Evolutionary conservation across 2,797 vertebrate species (phyloP).

Genomic region (Vultur gryphus): DNA sequence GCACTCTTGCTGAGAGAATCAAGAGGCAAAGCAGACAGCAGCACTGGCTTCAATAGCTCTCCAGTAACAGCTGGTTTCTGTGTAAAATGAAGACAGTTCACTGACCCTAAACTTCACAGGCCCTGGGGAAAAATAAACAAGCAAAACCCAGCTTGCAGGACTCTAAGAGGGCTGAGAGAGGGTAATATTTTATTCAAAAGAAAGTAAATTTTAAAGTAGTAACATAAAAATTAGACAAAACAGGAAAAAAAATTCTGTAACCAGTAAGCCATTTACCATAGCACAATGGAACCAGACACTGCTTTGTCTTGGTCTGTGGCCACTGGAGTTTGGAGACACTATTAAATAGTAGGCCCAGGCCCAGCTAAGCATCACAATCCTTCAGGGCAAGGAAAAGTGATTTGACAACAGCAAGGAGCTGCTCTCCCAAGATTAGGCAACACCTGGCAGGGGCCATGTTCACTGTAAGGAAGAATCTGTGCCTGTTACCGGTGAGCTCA

Average conservation of each 20-base stretch:
- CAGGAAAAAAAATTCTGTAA: neutral
- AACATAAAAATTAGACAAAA: neutral
- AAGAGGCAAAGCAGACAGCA: neutral
- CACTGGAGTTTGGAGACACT: neutral
- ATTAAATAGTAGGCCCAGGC: neutral
- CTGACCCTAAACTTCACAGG: neutral
- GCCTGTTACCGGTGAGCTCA: neutral
- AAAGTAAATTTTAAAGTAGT: neutral
- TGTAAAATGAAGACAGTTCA: neutral
- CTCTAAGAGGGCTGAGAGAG: neutral
- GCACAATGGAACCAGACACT: neutral
- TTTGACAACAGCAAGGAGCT: neutral
- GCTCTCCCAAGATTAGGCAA: neutral
- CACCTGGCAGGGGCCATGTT: neutral
- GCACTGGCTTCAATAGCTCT: neutral
- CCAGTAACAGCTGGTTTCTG: neutral
- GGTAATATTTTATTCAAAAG: slow-evolving; percentile 13
- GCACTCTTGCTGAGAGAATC: neutral
- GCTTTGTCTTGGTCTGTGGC: neutral
- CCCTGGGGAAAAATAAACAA: neutral
- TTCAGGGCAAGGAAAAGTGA: neutral
- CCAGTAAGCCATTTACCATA: neutral
- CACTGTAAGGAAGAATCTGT: neutral
- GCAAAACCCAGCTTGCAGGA: neutral
- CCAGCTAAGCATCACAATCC: neutral